Evolutionary conservation across 2,113 vertebrate genomes (phyloP).

Genomic region (Mohoua ochrocephala): DNA sequence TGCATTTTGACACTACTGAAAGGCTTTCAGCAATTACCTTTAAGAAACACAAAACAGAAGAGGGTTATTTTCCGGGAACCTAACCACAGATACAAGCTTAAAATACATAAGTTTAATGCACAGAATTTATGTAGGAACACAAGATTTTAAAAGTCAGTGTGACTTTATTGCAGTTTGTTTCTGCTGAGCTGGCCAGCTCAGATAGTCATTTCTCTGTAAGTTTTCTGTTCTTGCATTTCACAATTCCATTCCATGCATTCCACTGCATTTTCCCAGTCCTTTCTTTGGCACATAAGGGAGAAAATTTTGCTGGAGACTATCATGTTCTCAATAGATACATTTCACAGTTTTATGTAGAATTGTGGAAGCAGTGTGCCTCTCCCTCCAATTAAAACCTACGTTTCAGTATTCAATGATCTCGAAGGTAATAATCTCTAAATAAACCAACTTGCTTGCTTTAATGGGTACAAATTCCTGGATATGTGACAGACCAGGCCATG

Average conservation of each 20-base stretch:
- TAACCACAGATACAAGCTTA: background rate
- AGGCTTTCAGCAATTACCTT: slow-evolving; percentile 90
- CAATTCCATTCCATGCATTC: too few relatives aligned
- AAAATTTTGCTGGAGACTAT: background rate
- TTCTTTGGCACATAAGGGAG: background rate
- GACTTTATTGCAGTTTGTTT: background rate
- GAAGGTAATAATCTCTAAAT: background rate
- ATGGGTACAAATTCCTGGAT: background rate
- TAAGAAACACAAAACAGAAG: background rate
- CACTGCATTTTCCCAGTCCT: background rate
- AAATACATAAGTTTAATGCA: background rate
- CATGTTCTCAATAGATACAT: background rate
- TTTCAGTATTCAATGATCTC: background rate
- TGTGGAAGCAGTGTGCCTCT: background rate
- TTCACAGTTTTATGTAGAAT: background rate
- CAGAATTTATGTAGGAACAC: background rate
- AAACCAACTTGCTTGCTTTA: background rate
- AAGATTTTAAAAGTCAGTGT: background rate
- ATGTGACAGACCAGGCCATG: background rate
- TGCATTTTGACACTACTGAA: slow-evolving; percentile 84
- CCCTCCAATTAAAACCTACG: background rate
- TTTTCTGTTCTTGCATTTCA: background rate
- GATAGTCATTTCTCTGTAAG: background rate
- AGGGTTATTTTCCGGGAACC: background rate
- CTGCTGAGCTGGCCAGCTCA: background rate